Conservation (phyloP, 2,113 vertebrate genomes). For the Esox niger region DNA sequence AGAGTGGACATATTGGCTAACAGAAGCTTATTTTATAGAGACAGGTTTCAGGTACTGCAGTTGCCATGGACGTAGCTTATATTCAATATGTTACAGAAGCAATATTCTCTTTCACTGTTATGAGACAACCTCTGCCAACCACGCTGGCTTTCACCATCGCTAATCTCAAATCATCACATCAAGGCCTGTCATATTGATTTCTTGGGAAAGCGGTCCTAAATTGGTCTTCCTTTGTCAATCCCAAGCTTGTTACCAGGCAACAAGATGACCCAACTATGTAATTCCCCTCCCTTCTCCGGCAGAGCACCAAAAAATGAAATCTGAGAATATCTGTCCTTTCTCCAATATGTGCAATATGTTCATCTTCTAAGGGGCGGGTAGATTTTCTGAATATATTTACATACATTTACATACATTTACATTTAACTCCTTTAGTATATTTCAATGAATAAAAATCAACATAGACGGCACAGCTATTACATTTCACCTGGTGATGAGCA, state of each 20-base stretch:
- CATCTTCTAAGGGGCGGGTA: constrained; percentile 34
- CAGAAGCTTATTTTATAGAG: constrained; percentile 48
- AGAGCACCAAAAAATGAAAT: constrained; percentile 63
- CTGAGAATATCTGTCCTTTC: constrained; percentile 52
- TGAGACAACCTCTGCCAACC: constrained; percentile 47
- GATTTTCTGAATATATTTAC: constrained; percentile 15
- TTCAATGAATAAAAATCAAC: constrained; percentile 18
- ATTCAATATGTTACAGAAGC: constrained; percentile 61
- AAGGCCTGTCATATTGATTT: constrained; percentile 84
- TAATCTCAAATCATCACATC: constrained; percentile 81
- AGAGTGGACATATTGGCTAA: too few species aligned
- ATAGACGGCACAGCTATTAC: neutral
- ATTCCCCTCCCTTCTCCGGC: constrained; percentile 51
- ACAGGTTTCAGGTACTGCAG: constrained; percentile 45
- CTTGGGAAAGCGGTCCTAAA: constrained; percentile 73
- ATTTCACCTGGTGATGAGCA: neutral
- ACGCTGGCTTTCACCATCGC: constrained; percentile 72
- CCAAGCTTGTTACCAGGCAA: constrained; percentile 79
- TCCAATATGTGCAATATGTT: constrained; percentile 45
- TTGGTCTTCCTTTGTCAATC: constrained; percentile 82
- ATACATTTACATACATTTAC: too few species aligned
- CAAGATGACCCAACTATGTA: constrained; percentile 70
- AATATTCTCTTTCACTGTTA: constrained; percentile 51
- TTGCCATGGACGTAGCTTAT: constrained; percentile 49
- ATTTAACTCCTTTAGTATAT: too few species aligned